phyloP scores from a whole-genome alignment of 2,888 invertebrate genomes.

The Tineola bisselliella region DNA sequence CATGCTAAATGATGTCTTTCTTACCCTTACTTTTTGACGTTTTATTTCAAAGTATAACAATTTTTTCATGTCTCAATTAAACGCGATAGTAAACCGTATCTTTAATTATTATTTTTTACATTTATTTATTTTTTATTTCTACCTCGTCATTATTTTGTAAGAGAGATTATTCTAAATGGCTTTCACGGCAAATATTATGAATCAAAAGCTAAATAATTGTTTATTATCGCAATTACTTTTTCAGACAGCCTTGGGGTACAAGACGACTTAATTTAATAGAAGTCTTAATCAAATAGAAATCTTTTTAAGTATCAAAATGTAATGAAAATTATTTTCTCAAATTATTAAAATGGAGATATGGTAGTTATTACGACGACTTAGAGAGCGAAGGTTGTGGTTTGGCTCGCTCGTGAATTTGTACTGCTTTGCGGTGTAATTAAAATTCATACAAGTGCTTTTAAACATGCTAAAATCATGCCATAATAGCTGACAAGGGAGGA shows the following conservation, averaged over 20 bases:
- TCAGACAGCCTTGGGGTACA: no score
- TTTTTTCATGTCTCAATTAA: no score
- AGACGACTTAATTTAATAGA: no score
- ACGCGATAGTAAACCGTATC: no score
- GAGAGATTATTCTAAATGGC: no score
- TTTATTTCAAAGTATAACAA: neutral
- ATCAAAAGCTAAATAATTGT: no score
- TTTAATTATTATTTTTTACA: no score
- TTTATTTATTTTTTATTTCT: no score
- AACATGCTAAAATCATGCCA: conserved; percentile 11
- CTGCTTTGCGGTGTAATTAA: conserved; percentile 42
- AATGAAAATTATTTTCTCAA: neutral
- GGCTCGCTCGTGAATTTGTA: conserved; percentile 15
- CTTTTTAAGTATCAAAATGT: neutral
- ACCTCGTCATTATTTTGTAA: no score
- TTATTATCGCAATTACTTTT: no score
- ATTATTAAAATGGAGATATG: no score
- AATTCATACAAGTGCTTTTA: conserved; percentile 29
- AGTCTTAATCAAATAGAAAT: neutral
- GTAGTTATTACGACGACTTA: conserved; percentile 9
- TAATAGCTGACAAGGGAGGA: neutral
- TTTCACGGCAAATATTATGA: no score
- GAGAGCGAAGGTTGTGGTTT: conserved; percentile 14
- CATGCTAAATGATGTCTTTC: neutral
- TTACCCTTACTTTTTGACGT: neutral